These are phyloP conservation scores for Crotalus helleri DNA, from an alignment of 2,113 vertebrate genomes.

Conservation along the genomic window DNA sequence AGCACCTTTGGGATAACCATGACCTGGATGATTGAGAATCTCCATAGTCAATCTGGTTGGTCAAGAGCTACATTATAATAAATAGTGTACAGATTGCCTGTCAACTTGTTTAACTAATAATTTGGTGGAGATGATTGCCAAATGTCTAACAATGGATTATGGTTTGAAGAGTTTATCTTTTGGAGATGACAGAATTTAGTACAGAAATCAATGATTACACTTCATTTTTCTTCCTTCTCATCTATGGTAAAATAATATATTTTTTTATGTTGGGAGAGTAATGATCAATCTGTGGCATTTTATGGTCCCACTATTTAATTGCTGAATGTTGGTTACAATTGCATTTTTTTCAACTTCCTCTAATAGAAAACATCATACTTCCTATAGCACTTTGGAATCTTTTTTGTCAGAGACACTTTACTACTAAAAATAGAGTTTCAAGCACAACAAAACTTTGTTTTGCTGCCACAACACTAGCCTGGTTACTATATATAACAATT, in stretches of 20 bases:
- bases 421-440: conserved; percentile 55
- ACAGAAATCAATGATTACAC: conserved; percentile 63
- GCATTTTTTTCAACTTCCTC: conserved; percentile 16
- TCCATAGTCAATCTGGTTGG: neutral
- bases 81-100: neutral
- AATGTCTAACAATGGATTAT: conserved; percentile 32
- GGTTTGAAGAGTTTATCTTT: conserved; percentile 42
- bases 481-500: conserved; percentile 53
- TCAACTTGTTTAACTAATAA: conserved; percentile 7
- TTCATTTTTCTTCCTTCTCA: conserved; percentile 51
- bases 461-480: conserved; percentile 47
- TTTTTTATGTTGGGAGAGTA: conserved; percentile 55
- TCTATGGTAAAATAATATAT: conserved; percentile 53
- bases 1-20: neutral
- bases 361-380: conserved; percentile 32
- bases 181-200: conserved; percentile 55
- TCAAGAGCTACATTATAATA: neutral
- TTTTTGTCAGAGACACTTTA: conserved; percentile 52
- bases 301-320: conserved; percentile 37
- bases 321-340: neutral
- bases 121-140: conserved; percentile 10
- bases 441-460: conserved; percentile 53
- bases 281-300: conserved; percentile 49
- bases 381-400: conserved; percentile 26
- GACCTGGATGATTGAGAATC: neutral